Evolutionary conservation across 2,888 invertebrate species (phyloP), one percentile per base, ranked within the genome.

Genomic region (Linnaemya tessellans): DNA sequence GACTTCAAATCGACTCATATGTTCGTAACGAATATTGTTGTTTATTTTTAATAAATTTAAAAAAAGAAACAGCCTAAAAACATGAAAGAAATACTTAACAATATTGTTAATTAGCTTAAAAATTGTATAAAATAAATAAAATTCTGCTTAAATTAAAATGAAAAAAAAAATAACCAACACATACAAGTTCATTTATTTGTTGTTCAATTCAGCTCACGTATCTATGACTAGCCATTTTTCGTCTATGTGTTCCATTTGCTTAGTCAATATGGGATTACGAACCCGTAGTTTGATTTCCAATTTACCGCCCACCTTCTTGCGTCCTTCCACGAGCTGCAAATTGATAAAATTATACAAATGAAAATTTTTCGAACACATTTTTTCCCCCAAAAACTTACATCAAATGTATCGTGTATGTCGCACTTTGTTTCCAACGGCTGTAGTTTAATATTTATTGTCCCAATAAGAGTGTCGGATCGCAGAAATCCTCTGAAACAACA

Each of bases 211-310:
- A 62, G 87, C 83, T 84, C 90, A 90, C 49, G 91, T 87, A 84
- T 96, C 97, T 84, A 99, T 95, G 71, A 97, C 94, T 13, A 99
- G 94, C 99, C 99, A 99, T 91, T 97, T 97, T 91, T 98, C 98
- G 80, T 96, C 96, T 38, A 96, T 94, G 91, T 96, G 96, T 90
- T 97, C 97, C 9, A 98, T 95, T 93, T 98, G 97, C 89, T 97
- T 97, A n/a, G 95, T 95, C 49, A 96, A 93, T 68, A 99, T 94
- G 0, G 99, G 98, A 90, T 98, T 97, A 80, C 98, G 94, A 22
- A 98, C 94, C 77, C 98, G 95, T 68, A 98, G 92, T 92, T 97
- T 97, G 1, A 98, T 94, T 92, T 99, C 99, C 81, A 99, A 89
- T 89, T 98, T 97, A 0, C 98, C 98, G 18, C 98, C 98, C 10